Conservation (phyloP, 1,140 invertebrate species). For the Marisa cornuarietis region DNA sequence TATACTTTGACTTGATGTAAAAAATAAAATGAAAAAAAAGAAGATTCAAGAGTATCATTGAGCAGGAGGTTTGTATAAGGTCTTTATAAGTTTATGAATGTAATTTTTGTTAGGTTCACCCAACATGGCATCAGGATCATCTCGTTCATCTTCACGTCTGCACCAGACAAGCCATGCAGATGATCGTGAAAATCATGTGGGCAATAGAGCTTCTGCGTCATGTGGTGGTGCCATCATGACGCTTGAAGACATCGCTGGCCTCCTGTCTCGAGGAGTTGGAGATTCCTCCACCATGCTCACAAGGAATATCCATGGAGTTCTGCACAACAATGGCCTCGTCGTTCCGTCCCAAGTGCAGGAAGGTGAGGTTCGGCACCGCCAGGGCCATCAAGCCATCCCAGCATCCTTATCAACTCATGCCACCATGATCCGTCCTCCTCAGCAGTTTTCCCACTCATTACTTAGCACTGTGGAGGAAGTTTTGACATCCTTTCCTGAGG, state of each 20-base stretch:
- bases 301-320: constrained; percentile 3
- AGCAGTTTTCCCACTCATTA: constrained; percentile 9
- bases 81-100: too few relatives aligned
- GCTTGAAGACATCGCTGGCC: constrained; percentile 5
- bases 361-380: not conserved
- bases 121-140: not conserved
- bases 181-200: not conserved
- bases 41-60: too few relatives aligned
- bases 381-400: not conserved
- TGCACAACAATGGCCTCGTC: constrained; percentile 12
- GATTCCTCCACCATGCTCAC: not conserved
- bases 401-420: constrained; percentile 9
- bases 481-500: not conserved
- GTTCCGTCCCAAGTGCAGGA: not conserved
- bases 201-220: not conserved
- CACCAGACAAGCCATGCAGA: not conserved
- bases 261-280: not conserved
- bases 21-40: too few relatives aligned
- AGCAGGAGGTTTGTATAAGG: too few relatives aligned
- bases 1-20: too few relatives aligned
- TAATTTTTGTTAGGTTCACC: too few relatives aligned
- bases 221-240: not conserved
- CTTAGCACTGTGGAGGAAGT: not conserved
- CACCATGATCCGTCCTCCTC: constrained; percentile 12
- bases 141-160: not conserved